Conservation (phyloP, 2,113 vertebrate genomes). For the Erythrocebus patas region DNA sequence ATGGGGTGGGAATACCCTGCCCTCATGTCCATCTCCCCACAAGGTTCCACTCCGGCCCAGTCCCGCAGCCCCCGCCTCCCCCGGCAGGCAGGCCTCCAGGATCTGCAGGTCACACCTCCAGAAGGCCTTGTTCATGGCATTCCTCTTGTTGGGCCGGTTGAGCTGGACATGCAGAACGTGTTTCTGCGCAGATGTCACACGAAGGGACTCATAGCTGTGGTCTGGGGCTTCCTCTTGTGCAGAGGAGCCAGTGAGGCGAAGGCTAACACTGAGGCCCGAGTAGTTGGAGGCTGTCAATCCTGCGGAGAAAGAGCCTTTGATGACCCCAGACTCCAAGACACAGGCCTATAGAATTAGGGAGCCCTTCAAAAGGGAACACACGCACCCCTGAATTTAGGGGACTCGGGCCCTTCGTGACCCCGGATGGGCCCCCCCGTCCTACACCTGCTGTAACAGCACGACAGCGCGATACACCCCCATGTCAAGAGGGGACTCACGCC, state of each 20-base stretch:
- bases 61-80: background rate
- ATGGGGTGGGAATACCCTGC: background rate
- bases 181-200: slow-evolving; percentile 77
- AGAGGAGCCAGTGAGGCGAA: slow-evolving; percentile 80
- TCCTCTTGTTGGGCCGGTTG: slow-evolving; percentile 89
- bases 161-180: slow-evolving; percentile 89
- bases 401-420: background rate
- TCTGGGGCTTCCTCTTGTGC: slow-evolving; percentile 39
- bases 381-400: background rate
- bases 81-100: background rate
- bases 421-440: background rate
- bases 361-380: background rate
- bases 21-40: background rate
- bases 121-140: slow-evolving; percentile 91
- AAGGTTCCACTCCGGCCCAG: background rate
- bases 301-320: background rate
- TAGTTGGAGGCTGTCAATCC: background rate
- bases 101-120: slow-evolving; percentile 85
- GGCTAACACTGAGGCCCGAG: background rate
- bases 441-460: background rate
- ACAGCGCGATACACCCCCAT: background rate
- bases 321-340: background rate
- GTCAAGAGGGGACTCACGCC: slow-evolving; percentile 58
- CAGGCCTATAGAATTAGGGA: background rate
- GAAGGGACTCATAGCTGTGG: slow-evolving; percentile 85